phyloP scores from a whole-genome alignment of 2,797 vertebrate genomes.

The Cirrhinus mrigala region DNA sequence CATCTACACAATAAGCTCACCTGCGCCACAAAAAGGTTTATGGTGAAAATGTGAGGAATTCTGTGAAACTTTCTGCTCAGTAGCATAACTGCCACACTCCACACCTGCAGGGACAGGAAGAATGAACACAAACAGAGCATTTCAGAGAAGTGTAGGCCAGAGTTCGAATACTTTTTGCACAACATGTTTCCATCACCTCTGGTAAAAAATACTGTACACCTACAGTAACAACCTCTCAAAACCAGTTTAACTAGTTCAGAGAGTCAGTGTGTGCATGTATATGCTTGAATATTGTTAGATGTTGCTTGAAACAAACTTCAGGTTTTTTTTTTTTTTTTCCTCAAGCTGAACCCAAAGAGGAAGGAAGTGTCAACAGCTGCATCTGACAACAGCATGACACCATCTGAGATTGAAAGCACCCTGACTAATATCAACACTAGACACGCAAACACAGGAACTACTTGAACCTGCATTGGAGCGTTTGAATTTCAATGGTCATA shows the following conservation, averaged over 20 bases:
- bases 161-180: background rate
- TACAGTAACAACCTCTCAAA: background rate
- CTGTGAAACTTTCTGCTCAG: conserved; percentile 92
- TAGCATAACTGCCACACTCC: conserved; percentile 89
- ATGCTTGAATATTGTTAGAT: background rate
- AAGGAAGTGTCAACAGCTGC: conserved; percentile 12
- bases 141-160: background rate
- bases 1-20: conserved; percentile 71
- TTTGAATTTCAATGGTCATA: background rate
- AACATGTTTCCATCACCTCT: background rate
- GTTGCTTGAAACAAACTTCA: background rate
- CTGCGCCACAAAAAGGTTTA: conserved; percentile 93
- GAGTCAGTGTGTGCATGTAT: background rate
- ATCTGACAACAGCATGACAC: background rate
- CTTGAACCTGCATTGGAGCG: background rate
- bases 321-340: background rate
- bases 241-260: background rate
- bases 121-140: background rate
- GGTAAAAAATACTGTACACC: background rate
- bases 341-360: background rate
- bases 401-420: background rate
- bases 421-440: no score
- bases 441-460: background rate
- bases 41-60: conserved; percentile 91
- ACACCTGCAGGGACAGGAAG: conserved; percentile 79